phyloP scores from a whole-genome alignment of 2,797 vertebrate genomes.

The Sebastes reedi region DNA sequence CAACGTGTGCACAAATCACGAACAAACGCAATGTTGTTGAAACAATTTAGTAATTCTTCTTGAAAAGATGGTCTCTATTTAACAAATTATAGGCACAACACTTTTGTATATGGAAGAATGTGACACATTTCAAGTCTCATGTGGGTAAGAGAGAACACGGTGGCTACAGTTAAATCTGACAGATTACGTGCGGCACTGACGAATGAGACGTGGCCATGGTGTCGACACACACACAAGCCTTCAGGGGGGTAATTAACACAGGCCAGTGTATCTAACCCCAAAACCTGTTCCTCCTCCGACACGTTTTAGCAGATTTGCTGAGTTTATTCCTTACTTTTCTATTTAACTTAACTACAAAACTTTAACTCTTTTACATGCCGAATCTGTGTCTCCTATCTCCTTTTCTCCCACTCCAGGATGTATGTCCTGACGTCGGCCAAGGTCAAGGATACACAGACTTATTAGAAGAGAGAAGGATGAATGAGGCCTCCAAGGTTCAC shows the following conservation, averaged over 20 bases:
- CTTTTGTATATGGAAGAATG: background rate
- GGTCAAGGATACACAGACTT: conserved; percentile 47
- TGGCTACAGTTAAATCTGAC: conserved; percentile 29
- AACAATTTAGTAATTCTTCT: background rate
- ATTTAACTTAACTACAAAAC: background rate
- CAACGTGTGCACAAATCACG: background rate
- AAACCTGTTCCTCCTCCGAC: conserved; percentile 21
- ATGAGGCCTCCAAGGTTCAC: conserved; percentile 36
- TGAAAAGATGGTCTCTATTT: background rate
- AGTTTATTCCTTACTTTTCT: conserved; percentile 3
- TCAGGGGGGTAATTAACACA: conserved; percentile 62
- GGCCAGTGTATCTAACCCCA: conserved; percentile 43
- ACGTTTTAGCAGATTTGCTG: conserved; percentile 13
- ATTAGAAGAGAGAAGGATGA: conserved; percentile 34
- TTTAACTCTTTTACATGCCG: background rate
- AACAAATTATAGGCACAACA: background rate
- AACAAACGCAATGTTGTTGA: background rate
- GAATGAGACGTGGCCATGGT: conserved; percentile 52
- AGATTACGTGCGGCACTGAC: conserved; percentile 50
- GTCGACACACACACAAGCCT: conserved; percentile 46
- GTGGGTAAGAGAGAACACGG: background rate
- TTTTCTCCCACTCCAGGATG: conserved; percentile 7
- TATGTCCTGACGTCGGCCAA: conserved; percentile 30
- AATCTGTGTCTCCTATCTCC: background rate
- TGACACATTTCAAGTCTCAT: background rate